Evolutionary conservation across 2,888 invertebrate genomes (phyloP).

Genomic region (Agonopterix arenella): DNA sequence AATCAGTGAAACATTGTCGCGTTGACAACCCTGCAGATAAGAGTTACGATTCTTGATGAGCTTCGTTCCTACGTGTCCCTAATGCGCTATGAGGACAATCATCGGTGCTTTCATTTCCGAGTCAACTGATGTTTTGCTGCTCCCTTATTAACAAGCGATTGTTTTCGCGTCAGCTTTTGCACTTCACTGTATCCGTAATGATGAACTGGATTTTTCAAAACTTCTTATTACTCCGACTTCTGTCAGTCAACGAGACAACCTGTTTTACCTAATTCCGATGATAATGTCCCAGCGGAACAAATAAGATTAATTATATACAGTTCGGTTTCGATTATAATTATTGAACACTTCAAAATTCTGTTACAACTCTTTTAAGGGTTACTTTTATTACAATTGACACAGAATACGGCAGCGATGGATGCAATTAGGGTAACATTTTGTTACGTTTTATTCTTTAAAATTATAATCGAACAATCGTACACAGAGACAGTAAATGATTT

Average conservation of each 20-base stretch:
- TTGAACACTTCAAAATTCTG: background rate
- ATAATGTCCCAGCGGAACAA: conserved; percentile 52
- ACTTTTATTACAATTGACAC: conserved; percentile 21
- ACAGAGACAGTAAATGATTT: conserved; percentile 64
- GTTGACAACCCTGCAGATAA: conserved; percentile 8
- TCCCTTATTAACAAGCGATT: conserved; percentile 58
- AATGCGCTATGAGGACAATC: conserved; percentile 44
- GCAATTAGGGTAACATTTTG: conserved; percentile 59
- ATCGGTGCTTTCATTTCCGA: conserved; percentile 37
- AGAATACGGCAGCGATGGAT: conserved; percentile 24
- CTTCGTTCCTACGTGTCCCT: conserved; percentile 34
- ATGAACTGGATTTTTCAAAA: conserved; percentile 42
- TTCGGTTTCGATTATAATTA: conserved; percentile 37
- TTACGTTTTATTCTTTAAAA: conserved; percentile 47
- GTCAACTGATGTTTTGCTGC: conserved; percentile 32
- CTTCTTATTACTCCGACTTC: conserved; percentile 36
- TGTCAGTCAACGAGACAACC: conserved; percentile 32
- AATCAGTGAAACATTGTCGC: background rate
- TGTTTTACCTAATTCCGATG: conserved; percentile 61
- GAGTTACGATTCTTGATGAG: conserved; percentile 13
- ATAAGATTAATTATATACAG: conserved; percentile 49
- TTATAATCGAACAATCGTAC: conserved; percentile 62
- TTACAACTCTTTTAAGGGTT: conserved; percentile 3
- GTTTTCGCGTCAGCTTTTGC: conserved; percentile 69
- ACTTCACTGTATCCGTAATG: conserved; percentile 63